phyloP scores from a whole-genome alignment of 2,113 vertebrate genomes.

The Crotalus horridus region DNA sequence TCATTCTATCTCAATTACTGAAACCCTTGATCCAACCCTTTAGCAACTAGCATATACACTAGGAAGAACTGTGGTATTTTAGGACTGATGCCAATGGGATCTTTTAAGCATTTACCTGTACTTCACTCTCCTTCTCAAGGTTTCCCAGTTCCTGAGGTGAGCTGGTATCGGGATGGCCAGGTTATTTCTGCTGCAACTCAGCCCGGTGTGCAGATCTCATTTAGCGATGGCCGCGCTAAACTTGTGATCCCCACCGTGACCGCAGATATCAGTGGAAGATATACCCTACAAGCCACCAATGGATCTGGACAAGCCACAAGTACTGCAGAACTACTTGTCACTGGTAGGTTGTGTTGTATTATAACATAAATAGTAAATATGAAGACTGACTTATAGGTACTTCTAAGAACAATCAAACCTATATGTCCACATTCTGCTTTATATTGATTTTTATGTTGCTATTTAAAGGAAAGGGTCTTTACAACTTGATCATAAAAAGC shows the following conservation, averaged over 20 bases:
- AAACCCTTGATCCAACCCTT: neutral
- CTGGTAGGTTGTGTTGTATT: slow-evolving; percentile 69
- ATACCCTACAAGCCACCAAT: slow-evolving; percentile 93
- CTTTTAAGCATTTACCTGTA: neutral
- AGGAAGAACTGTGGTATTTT: neutral
- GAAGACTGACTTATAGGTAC: neutral
- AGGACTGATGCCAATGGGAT: neutral
- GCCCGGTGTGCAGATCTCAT: slow-evolving; percentile 95
- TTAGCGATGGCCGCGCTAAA: slow-evolving; percentile 97
- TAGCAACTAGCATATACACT: rapidly evolving
- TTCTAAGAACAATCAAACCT: neutral
- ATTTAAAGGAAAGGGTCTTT: neutral
- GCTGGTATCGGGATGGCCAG: slow-evolving; percentile 99
- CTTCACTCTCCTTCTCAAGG: slow-evolving; percentile 64
- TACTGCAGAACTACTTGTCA: slow-evolving; percentile 95
- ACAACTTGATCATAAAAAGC: neutral
- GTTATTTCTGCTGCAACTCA: slow-evolving; percentile 89
- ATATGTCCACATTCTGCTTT: neutral
- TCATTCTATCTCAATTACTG: neutral
- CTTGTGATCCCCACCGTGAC: slow-evolving; percentile 90
- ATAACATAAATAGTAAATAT: neutral
- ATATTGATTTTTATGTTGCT: neutral
- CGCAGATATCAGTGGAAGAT: slow-evolving; percentile 89
- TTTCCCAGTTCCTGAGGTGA: slow-evolving; percentile 99
- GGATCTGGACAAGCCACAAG: slow-evolving; percentile 96